Evolutionary conservation across 2,888 invertebrate genomes (phyloP).

Genomic region (Yponomeuta plumbellus): DNA sequence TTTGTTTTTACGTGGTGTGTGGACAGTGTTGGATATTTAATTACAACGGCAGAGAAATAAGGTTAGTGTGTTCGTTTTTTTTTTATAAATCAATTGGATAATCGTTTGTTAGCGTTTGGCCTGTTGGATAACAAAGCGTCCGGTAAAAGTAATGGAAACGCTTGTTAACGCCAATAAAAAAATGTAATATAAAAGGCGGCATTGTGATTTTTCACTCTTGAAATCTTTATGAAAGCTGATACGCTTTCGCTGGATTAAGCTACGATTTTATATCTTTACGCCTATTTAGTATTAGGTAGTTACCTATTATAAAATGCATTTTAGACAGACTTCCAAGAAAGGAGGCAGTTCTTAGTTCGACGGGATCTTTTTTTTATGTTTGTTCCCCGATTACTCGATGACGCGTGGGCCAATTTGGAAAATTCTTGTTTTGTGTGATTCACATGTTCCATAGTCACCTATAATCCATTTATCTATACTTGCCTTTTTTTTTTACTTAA

Average conservation of each 20-base stretch:
- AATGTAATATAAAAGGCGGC: neutral
- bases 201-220: conserved; percentile 14
- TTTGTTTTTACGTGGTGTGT: conserved; percentile 7
- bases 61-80: neutral
- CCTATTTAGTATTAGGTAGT: neutral
- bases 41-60: neutral
- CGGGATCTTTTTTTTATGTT: too few species aligned
- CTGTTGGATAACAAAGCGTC: conserved; percentile 9
- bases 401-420: too few species aligned
- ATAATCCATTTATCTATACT: too few species aligned
- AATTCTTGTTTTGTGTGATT: too few species aligned
- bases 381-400: too few species aligned
- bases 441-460: too few species aligned
- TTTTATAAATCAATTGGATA: neutral
- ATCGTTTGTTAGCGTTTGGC: neutral
- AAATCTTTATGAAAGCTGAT: conserved; percentile 6
- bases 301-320: neutral
- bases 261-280: conserved; percentile 16
- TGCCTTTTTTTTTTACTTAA: too few species aligned
- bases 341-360: too few species aligned
- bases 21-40: conserved; percentile 8
- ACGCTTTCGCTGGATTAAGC: conserved; percentile 17
- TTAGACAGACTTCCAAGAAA: too few species aligned
- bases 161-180: conserved; percentile 12
- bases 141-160: conserved; percentile 13